Conservation (phyloP, 2,888 invertebrate species). For the Thereva nobilitata region DNA sequence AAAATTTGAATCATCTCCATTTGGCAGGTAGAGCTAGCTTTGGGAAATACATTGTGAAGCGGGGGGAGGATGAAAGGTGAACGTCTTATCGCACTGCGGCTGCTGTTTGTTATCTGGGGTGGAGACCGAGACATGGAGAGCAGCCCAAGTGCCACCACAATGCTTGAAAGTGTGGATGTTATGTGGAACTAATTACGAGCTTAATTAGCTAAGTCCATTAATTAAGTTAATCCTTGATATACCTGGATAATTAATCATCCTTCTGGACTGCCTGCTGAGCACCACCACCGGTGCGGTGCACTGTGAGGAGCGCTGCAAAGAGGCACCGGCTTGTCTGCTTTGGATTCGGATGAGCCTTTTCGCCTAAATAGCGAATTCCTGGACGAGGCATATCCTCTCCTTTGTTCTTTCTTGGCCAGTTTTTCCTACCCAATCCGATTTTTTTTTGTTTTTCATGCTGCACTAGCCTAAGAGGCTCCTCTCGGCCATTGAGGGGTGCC, state of each 20-base stretch:
- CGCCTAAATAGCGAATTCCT: conserved; percentile 29
- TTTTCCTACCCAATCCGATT: conserved; percentile 5
- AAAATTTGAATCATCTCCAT: conserved; percentile 27
- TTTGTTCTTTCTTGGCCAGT: conserved; percentile 12
- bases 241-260: conserved; percentile 40
- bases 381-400: conserved; percentile 9
- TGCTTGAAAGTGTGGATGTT: conserved; percentile 14
- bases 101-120: too few species aligned
- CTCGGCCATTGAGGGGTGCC: conserved; percentile 11
- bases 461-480: background rate
- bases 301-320: background rate
- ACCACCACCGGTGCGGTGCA: background rate
- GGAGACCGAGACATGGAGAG: too few species aligned
- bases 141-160: too few species aligned
- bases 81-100: too few species aligned
- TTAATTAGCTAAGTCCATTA: conserved; percentile 42
- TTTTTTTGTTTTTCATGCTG: conserved; percentile 1
- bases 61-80: too few species aligned
- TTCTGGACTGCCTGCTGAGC: conserved; percentile 14
- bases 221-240: conserved; percentile 39
- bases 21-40: background rate
- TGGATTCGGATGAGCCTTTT: conserved; percentile 25
- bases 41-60: too few species aligned
- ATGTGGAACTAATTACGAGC: conserved; percentile 41
- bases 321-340: conserved; percentile 25